These are phyloP conservation scores for Heliconius sara DNA, from an alignment of 2,888 invertebrate genomes.

Conservation along the genomic window DNA sequence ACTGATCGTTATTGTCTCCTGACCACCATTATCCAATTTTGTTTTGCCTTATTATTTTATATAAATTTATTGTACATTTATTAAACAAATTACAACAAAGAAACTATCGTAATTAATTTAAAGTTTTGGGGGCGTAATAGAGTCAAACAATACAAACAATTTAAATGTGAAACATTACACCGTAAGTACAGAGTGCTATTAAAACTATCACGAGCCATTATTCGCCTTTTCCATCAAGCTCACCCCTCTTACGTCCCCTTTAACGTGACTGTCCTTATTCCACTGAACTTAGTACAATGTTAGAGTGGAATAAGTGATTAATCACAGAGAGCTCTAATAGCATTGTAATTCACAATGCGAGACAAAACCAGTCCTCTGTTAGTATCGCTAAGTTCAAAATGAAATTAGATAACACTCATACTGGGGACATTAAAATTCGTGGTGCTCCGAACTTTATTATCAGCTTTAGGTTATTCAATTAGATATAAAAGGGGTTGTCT, in stretches of 20 bases:
- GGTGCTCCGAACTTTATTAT: slow-evolving; percentile 16
- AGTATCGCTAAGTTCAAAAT: slow-evolving; percentile 30
- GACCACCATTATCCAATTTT: no score
- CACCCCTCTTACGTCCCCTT: slow-evolving; percentile 27
- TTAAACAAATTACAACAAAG: background rate
- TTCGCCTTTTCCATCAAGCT: slow-evolving; percentile 41
- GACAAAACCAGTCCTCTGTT: slow-evolving; percentile 38
- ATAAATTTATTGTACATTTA: background rate
- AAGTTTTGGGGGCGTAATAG: background rate
- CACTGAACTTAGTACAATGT: slow-evolving; percentile 41
- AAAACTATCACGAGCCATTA: slow-evolving; percentile 45
- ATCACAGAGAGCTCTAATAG: slow-evolving; percentile 47
- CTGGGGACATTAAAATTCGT: background rate
- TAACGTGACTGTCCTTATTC: slow-evolving; percentile 44
- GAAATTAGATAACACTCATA: slow-evolving; percentile 16
- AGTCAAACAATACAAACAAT: slow-evolving; percentile 20
- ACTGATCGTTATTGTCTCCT: no score
- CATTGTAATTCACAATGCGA: slow-evolving; percentile 39
- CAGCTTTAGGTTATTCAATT: slow-evolving; percentile 4
- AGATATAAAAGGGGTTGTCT: slow-evolving; percentile 1
- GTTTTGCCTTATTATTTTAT: no score
- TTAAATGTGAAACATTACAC: slow-evolving; percentile 36
- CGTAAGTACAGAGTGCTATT: slow-evolving; percentile 42
- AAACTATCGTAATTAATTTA: background rate
- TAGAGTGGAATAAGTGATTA: slow-evolving; percentile 45